Conservation (phyloP, 1,140 invertebrate species). For the Monomorium pharaonis region DNA sequence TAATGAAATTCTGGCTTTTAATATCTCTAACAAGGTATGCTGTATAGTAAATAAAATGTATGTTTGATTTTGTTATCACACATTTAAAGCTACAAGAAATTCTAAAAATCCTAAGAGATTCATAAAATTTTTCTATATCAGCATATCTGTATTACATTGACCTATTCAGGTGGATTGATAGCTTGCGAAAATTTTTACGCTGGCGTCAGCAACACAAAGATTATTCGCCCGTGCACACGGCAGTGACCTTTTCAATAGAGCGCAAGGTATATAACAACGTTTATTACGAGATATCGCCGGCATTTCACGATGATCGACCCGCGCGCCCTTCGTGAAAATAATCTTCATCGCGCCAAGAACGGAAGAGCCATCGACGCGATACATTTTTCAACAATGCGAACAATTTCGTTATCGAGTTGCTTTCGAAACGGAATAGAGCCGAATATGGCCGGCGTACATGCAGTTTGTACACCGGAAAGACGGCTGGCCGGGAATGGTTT, state of each 20-base stretch:
- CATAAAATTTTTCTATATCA: background rate
- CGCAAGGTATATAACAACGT: conserved; percentile 2
- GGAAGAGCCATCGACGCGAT: background rate
- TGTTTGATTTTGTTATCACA: background rate
- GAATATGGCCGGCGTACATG: conserved; percentile 51
- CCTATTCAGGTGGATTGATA: background rate
- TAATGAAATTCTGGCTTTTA: background rate
- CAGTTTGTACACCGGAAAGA: conserved; percentile 22
- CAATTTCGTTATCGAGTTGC: conserved; percentile 62
- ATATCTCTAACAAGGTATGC: background rate
- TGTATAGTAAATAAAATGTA: background rate
- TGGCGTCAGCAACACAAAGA: background rate
- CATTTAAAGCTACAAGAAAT: background rate
- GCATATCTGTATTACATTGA: background rate
- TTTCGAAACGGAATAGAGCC: conserved; percentile 44
- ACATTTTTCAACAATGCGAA: conserved; percentile 47
- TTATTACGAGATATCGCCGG: background rate
- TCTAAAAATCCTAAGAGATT: background rate
- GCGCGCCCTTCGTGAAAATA: conserved; percentile 37
- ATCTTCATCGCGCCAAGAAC: conserved; percentile 9
- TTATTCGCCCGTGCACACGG: background rate
- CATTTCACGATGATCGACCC: conserved; percentile 2
- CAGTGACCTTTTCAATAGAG: background rate
- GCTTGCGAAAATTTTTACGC: conserved; percentile 12
- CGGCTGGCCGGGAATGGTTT: conserved; percentile 45